Percentiles rank a stretch among this genome's conserved stretches.
These are phyloP conservation scores for Siniperca scherzeri DNA, from an alignment of 2,797 vertebrate species.

Conservation along the genomic window DNA sequence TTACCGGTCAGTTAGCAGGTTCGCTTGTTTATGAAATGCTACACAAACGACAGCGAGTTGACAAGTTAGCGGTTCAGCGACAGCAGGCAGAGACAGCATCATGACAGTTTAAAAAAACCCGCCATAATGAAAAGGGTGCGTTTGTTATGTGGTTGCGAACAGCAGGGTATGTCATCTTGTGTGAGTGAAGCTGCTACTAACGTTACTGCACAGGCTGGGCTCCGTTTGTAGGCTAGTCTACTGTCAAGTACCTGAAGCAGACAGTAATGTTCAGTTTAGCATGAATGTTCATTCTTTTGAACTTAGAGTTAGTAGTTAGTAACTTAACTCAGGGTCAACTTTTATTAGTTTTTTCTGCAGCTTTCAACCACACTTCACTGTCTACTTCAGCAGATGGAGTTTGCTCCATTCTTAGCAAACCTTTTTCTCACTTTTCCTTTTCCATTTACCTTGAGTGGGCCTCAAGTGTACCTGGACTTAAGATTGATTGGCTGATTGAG, in stretches of 20 bases:
- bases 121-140: not conserved
- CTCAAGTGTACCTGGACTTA: not conserved
- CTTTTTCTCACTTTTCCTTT: not conserved
- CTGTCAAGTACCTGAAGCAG: not conserved
- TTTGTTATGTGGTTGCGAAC: not conserved
- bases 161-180: not conserved
- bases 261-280: not conserved
- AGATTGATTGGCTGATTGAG: not conserved
- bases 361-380: not conserved
- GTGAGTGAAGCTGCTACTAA: not conserved
- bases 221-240: too few relatives aligned
- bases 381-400: not conserved
- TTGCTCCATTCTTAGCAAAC: not conserved
- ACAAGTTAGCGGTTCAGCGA: too few relatives aligned
- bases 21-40: not conserved
- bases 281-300: not conserved
- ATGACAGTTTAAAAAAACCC: not conserved
- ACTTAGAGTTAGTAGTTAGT: not conserved
- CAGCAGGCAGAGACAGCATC: too few relatives aligned
- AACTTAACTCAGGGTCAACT: too few relatives aligned
- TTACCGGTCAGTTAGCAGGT: not conserved
- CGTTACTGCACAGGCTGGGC: too few relatives aligned
- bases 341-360: not conserved
- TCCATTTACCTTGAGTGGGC: not conserved
- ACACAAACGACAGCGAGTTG: not conserved